phyloP scores from a whole-genome alignment of 2,797 vertebrate genomes.

The Oryzias dopingdopingensis region DNA sequence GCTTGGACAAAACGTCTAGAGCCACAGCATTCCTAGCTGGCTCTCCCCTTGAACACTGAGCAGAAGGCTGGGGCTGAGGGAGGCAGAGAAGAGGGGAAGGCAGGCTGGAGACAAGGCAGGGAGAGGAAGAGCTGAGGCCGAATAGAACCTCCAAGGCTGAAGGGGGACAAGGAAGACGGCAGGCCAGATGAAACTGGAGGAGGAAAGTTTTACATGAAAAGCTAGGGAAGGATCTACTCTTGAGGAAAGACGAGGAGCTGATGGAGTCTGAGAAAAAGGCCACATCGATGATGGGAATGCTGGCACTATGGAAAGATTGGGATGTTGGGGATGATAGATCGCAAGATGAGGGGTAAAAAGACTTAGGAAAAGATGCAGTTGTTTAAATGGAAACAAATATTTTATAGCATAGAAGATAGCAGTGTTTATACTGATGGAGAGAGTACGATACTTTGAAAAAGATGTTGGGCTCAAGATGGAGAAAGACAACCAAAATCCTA shows the following conservation, averaged over 20 bases:
- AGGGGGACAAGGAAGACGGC: slow-evolving; percentile 13
- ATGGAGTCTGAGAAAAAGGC: slow-evolving; percentile 12
- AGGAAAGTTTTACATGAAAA: slow-evolving; percentile 2
- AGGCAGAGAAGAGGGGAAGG: slow-evolving; percentile 61
- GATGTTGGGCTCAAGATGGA: background rate
- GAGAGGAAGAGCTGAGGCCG: slow-evolving; percentile 49
- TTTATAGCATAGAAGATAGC: no score
- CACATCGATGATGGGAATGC: slow-evolving; percentile 8
- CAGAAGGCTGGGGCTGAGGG: slow-evolving; percentile 84
- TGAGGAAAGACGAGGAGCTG: slow-evolving; percentile 25
- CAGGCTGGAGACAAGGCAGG: slow-evolving; percentile 52
- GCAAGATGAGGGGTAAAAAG: background rate
- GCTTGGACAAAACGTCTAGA: slow-evolving; percentile 99
- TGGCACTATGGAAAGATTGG: background rate
- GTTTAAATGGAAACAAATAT: background rate
- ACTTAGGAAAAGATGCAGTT: background rate
- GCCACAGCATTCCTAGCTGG: slow-evolving; percentile 92
- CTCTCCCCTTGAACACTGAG: slow-evolving; percentile 84
- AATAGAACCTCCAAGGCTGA: slow-evolving; percentile 59
- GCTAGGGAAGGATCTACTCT: background rate
- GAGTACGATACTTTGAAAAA: background rate
- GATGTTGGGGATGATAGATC: slow-evolving; percentile 7
- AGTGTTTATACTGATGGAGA: background rate
- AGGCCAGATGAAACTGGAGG: slow-evolving; percentile 4
- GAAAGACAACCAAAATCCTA: slow-evolving; percentile 8